Evolutionary conservation across 2,888 invertebrate genomes (phyloP), one percentile per base, ranked within the genome.

Genomic region (Choristoneura rosaceana): DNA sequence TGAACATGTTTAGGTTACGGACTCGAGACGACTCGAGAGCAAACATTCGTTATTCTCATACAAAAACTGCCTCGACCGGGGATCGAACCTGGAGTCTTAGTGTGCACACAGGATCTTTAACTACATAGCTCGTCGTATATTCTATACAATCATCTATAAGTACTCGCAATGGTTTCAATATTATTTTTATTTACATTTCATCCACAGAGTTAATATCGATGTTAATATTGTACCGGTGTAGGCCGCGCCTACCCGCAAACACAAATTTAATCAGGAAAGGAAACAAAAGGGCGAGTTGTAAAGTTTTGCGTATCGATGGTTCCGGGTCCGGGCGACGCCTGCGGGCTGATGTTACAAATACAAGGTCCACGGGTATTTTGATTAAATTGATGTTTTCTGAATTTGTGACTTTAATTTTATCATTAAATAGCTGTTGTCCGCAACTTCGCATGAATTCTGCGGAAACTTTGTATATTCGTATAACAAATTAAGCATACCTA

Each of bases 221-320:
- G 17, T 52, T 15, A 2, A 0, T 47, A 47, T 14, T 8, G 8
- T 7, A 4, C 7, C 7, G 14, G n/a, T 0, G 7, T 14, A 14
- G 52, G 52, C 9, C 55, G 25, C 17, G 0, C 55, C 55, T 55
- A 25, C 25, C 25, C 55, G 55, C 55, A 12, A 55, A 55, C 14
- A 65, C 55, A 55, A 65, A 65, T 65, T 65, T 65, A 25, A 55
- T 41, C 52, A 65, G 65, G 41, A 65, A 65, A 41, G 52, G 55
- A 41, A 65, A 65, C 55, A 65, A 65, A 38, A 52, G 55, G 52
- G 15, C 15, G 25, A 55, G 25, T 55, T 10, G 25, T 14, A 52
- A 65, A 65, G 65, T 65, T 65, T 15, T 25, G 55, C 25, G 52
- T 52, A 52, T 65, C 65, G 55, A 25, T 17, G 55, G 12, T 25